phyloP scores from a whole-genome alignment of 2,113 vertebrate species.

The Vulpes ferrilata region DNA sequence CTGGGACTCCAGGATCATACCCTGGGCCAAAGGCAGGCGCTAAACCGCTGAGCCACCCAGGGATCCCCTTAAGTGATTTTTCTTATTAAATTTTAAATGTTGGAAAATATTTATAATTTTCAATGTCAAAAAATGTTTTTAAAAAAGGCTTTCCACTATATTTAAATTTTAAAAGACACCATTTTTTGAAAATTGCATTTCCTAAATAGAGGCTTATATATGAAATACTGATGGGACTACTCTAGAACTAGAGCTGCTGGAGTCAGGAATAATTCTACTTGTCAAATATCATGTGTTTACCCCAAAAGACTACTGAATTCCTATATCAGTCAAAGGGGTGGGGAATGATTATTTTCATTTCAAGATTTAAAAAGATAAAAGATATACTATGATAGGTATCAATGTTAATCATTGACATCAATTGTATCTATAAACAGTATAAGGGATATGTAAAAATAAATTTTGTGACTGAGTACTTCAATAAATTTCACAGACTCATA shows the following conservation, averaged over 20 bases:
- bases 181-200: constrained; percentile 63
- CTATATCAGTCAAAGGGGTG: neutral
- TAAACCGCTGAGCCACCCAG: no score
- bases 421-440: neutral
- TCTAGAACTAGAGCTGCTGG: neutral
- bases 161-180: constrained; percentile 65
- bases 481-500: constrained; percentile 36
- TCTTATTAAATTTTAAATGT: constrained; percentile 58
- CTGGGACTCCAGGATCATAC: no score
- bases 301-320: neutral
- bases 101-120: constrained; percentile 74
- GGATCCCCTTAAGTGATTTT: constrained; percentile 5
- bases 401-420: neutral
- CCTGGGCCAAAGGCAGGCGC: no score
- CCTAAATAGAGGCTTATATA: constrained; percentile 24
- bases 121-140: constrained; percentile 67
- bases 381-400: neutral
- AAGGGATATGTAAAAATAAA: neutral
- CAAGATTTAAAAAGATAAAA: constrained; percentile 48
- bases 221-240: constrained; percentile 14
- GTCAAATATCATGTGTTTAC: neutral
- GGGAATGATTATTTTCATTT: neutral
- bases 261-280: constrained; percentile 40
- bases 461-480: neutral
- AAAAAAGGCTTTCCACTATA: constrained; percentile 64